Conservation (phyloP, 2,113 vertebrate species). For the Beaufortia kweichowensis region DNA sequence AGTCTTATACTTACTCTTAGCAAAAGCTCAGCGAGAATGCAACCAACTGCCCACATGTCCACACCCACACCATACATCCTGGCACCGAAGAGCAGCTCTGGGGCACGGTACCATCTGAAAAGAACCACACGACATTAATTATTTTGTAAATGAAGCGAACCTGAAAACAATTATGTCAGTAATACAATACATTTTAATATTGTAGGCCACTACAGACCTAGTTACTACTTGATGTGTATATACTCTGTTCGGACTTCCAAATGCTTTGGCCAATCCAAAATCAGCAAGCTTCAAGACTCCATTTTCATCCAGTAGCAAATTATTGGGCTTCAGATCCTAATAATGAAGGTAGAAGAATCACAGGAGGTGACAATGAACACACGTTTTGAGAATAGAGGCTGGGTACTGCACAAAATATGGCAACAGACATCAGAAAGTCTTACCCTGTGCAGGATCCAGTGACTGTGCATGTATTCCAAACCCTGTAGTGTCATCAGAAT, state of each 20-base stretch:
- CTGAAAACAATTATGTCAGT: neutral
- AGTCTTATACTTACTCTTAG: constrained; percentile 80
- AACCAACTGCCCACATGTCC: constrained; percentile 99
- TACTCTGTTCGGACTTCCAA: constrained; percentile 93
- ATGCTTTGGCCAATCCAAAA: constrained; percentile 95
- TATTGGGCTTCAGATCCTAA: constrained; percentile 98
- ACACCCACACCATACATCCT: constrained; percentile 98
- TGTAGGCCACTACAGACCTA: constrained; percentile 72
- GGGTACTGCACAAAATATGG: neutral
- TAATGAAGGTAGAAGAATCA: neutral
- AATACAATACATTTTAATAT: too few relatives aligned
- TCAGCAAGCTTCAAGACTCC: constrained; percentile 96
- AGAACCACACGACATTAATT: neutral
- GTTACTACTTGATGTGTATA: constrained; percentile 98
- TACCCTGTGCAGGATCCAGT: constrained; percentile 97
- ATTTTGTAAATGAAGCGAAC: neutral
- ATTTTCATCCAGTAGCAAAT: constrained; percentile 89
- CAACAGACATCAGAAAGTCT: constrained; percentile 49
- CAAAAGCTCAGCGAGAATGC: constrained; percentile 94
- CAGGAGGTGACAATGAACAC: neutral
- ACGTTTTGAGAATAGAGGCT: neutral
- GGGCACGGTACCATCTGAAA: constrained; percentile 92
- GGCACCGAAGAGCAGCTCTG: constrained; percentile 93
- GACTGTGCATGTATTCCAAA: constrained; percentile 92
- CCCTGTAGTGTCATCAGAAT: constrained; percentile 97